Evolutionary conservation across 2,113 vertebrate genomes (phyloP).

Genomic region (Halcyon malimbica): DNA sequence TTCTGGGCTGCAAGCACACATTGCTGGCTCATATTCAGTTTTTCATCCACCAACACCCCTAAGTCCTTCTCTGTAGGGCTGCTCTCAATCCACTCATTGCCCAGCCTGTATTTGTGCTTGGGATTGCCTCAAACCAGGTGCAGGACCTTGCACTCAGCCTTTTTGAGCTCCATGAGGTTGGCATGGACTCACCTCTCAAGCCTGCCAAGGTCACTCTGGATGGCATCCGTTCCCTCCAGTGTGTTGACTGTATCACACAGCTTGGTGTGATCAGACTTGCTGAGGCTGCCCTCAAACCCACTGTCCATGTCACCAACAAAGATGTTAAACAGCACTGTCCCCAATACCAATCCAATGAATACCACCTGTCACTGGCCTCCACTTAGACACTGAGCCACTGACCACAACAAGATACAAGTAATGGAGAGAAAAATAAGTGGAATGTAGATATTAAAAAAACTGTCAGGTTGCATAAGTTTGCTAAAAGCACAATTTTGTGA

Average conservation of each 20-base stretch:
- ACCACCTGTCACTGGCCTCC: background rate
- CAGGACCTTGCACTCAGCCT: too few relatives aligned
- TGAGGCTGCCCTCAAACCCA: background rate
- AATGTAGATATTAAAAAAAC: background rate
- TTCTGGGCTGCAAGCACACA: background rate
- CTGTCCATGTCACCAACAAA: background rate
- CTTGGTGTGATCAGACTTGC: background rate
- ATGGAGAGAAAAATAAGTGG: background rate
- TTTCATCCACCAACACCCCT: background rate
- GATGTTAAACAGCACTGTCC: background rate
- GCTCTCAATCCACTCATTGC: background rate
- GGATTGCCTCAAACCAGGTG: background rate
- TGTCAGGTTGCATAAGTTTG: background rate
- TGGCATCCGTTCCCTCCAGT: background rate
- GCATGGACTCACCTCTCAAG: background rate
- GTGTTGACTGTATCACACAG: background rate
- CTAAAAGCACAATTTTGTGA: background rate
- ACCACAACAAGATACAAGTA: background rate
- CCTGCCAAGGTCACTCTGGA: background rate
- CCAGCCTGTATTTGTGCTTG: too few relatives aligned
- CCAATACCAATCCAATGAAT: background rate
- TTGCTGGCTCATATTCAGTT: background rate
- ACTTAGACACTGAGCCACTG: background rate
- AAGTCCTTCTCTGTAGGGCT: background rate
- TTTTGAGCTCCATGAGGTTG: background rate